phyloP scores from a whole-genome alignment of 1,140 invertebrate species.

The Drosophila pseudoobscura region DNA sequence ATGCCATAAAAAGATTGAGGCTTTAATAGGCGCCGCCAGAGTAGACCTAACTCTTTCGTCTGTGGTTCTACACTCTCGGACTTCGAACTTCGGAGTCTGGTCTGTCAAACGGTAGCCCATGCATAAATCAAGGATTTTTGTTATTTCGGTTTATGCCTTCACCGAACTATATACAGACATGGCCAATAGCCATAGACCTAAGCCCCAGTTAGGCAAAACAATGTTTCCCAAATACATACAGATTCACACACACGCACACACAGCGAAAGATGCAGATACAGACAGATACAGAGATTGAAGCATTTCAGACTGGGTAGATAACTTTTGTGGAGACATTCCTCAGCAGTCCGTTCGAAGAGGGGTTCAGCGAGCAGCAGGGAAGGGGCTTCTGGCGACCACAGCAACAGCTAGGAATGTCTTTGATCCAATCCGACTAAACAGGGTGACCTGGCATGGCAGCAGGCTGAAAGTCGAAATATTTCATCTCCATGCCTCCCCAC shows the following conservation, averaged over 20 bases:
- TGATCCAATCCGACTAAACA: constrained; percentile 69
- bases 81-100: constrained; percentile 24
- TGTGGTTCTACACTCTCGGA: constrained; percentile 2
- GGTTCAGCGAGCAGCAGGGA: background rate
- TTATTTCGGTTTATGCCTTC: constrained; percentile 35
- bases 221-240: constrained; percentile 71
- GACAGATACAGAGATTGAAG: constrained; percentile 30
- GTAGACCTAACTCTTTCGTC: constrained; percentile 11
- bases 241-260: constrained; percentile 36
- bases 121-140: constrained; percentile 80
- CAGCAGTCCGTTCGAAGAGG: constrained; percentile 13
- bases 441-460: constrained; percentile 53
- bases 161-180: constrained; percentile 34
- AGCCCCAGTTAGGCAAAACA: constrained; percentile 72
- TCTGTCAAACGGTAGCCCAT: constrained; percentile 76
- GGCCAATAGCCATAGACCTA: constrained; percentile 62
- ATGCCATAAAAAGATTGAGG: constrained; percentile 78
- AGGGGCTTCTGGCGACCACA: constrained; percentile 44
- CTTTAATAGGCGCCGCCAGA: constrained; percentile 76
- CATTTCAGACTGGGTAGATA: constrained; percentile 58
- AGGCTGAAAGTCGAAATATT: constrained; percentile 25
- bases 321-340: constrained; percentile 69
- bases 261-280: constrained; percentile 23
- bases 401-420: constrained; percentile 78
- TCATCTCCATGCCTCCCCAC: constrained; percentile 29